These are phyloP conservation scores for Acheta domesticus DNA, from an alignment of 2,888 invertebrate species.

Conservation along the genomic window DNA sequence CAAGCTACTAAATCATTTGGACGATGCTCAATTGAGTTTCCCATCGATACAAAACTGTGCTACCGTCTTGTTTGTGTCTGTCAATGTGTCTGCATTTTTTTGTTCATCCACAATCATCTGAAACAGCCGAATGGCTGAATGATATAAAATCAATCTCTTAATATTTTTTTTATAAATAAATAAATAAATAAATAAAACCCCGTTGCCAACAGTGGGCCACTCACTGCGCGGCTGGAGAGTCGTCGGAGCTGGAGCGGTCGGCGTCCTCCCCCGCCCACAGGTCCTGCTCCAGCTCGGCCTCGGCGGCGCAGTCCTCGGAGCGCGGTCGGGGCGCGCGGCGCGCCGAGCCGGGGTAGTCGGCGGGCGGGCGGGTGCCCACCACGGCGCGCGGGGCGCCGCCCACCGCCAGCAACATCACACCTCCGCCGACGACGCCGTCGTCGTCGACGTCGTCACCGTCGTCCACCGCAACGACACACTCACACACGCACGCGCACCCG, in stretches of 20 bases:
- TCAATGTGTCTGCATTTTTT: too few relatives aligned
- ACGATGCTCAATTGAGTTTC: too few relatives aligned
- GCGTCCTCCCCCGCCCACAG: background rate
- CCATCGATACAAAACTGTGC: too few relatives aligned
- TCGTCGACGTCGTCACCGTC: background rate
- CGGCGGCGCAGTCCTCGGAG: background rate
- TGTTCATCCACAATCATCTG: too few relatives aligned
- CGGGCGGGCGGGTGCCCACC: conserved; percentile 53
- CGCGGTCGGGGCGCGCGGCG: background rate
- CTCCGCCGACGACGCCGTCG: background rate
- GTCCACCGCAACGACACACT: conserved; percentile 12
- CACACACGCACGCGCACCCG: conserved; percentile 12
- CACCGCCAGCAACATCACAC: conserved; percentile 53
- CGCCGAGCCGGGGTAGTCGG: conserved; percentile 42
- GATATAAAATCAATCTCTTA: too few relatives aligned
- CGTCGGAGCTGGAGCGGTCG: background rate
- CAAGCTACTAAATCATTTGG: too few relatives aligned
- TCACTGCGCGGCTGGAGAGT: background rate
- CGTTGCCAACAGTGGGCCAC: background rate
- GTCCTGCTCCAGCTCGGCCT: background rate
- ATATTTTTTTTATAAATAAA: too few relatives aligned
- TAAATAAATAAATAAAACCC: too few relatives aligned
- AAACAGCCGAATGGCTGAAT: too few relatives aligned
- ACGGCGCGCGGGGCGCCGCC: conserved; percentile 55
- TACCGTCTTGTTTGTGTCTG: too few relatives aligned